phyloP scores from a whole-genome alignment of 2,888 invertebrate genomes.

The Ischnus inquisitorius region DNA sequence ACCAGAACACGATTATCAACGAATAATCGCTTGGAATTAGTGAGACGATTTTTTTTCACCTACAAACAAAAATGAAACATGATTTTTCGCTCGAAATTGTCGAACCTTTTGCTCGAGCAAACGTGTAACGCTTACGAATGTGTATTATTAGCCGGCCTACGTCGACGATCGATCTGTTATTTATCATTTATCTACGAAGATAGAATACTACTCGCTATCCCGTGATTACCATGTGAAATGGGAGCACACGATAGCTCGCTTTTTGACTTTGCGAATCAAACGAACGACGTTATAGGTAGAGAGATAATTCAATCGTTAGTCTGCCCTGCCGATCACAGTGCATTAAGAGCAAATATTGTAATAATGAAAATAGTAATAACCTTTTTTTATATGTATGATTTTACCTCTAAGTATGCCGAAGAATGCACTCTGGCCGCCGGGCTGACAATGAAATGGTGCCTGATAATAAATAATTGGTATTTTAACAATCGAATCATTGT shows the following conservation, averaged over 20 bases:
- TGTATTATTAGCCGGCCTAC: slow-evolving; percentile 8
- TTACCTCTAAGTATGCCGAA: slow-evolving; percentile 3
- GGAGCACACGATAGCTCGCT: slow-evolving; percentile 10
- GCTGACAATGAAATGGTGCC: slow-evolving; percentile 55
- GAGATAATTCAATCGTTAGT: slow-evolving; percentile 31
- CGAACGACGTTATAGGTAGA: slow-evolving; percentile 27
- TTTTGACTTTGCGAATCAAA: neutral
- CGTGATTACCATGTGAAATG: neutral
- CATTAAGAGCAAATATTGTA: slow-evolving; percentile 39
- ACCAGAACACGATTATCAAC: neutral
- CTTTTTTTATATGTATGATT: slow-evolving; percentile 8
- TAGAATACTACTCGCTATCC: neutral
- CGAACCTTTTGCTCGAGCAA: neutral
- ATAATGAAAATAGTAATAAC: slow-evolving; percentile 33
- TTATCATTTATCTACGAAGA: slow-evolving; percentile 48
- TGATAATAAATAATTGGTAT: slow-evolving; percentile 64
- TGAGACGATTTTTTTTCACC: neutral
- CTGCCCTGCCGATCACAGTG: slow-evolving; percentile 68
- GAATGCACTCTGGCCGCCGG: slow-evolving; percentile 70
- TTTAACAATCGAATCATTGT: slow-evolving; percentile 36
- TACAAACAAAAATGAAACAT: neutral
- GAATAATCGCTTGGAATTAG: neutral
- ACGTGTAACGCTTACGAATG: slow-evolving; percentile 16
- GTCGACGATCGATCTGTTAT: slow-evolving; percentile 42
- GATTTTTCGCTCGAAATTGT: neutral